Percentiles rank a stretch among this genome's conserved stretches.
phyloP scores from a whole-genome alignment of 2,113 vertebrate species.

The Sus scrofa region DNA sequence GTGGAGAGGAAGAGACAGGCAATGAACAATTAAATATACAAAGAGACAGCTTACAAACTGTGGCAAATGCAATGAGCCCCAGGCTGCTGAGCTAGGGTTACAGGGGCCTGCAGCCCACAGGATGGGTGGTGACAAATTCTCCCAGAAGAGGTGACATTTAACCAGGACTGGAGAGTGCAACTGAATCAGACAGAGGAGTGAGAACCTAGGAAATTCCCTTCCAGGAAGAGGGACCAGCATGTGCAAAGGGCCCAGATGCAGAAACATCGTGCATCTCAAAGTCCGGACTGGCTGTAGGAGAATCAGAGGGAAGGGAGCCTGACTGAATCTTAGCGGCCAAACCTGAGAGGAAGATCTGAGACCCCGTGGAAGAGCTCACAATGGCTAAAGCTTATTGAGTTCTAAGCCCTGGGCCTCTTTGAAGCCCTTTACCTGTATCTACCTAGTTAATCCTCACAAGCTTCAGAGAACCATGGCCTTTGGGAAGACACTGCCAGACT shows the following conservation, averaged over 20 bases:
- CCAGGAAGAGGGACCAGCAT: not conserved
- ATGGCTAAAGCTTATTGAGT: not conserved
- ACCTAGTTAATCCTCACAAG: not conserved
- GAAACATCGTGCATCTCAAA: not conserved
- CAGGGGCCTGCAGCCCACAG: not conserved
- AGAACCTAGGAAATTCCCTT: not conserved
- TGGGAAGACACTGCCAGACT: not conserved
- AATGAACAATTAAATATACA: not conserved
- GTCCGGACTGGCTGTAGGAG: not conserved
- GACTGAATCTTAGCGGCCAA: not conserved
- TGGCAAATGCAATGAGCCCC: not conserved
- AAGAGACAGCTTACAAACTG: not conserved
- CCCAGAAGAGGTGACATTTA: not conserved
- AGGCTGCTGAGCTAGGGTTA: not conserved
- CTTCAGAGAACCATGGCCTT: not conserved
- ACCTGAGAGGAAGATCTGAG: not conserved
- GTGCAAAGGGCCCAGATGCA: not conserved
- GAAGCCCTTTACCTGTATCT: not conserved
- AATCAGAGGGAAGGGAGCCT: not conserved
- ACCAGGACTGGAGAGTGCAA: not conserved
- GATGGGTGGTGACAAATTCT: not conserved
- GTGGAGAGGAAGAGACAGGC: not conserved
- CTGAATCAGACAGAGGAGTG: not conserved
- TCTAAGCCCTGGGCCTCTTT: not conserved
- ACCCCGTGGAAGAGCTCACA: not conserved